Evolutionary conservation across 2,888 invertebrate genomes (phyloP), one percentile per base, ranked within the genome.

Genomic region (Epinotia demarniana): DNA sequence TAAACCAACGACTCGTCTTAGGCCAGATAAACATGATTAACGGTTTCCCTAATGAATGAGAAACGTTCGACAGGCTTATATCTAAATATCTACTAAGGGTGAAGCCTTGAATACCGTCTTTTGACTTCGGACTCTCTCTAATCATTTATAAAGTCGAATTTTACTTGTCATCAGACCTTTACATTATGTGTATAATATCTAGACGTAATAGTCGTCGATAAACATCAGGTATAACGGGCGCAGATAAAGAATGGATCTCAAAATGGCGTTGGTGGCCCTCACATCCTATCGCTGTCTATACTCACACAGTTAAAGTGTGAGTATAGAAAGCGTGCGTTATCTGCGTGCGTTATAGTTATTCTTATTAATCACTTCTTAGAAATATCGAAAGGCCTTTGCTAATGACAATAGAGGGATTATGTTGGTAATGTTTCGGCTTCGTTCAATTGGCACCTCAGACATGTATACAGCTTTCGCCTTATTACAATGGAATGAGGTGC

Each of bases 311-410:
- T n/a, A n/a, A n/a, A n/a, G n/a, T n/a, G n/a, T n/a, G n/a, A n/a
- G n/a, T n/a, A n/a, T n/a, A n/a, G n/a, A n/a, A n/a, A n/a, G n/a
- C n/a, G n/a, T n/a, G n/a, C n/a, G n/a, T n/a, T n/a, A n/a, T n/a
- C n/a, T n/a, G n/a, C n/a, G n/a, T n/a, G n/a, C n/a, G n/a, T n/a
- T n/a, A n/a, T n/a, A 18, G 53, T n/a, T 11, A 67, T 55, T 18
- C 43, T n/a, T 11, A 67, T 55, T 18, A 55, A 61, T 39, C 12
- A 33, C 19, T 72, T 57, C 63, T 23, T 6, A 18, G 72, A 57
- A 18, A 53, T 71, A 62, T 46, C 43, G 11, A 58, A 39, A 39
- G 19, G 62, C 19, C 62, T 62, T 39, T 16, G 53, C 19, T 49
- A 33, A 61, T n/a, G 23, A 70, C 49, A 70, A 39, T 58, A 43